Evolutionary conservation across 2,797 vertebrate genomes (phyloP).

Genomic region (Pelodytes ibericus): DNA sequence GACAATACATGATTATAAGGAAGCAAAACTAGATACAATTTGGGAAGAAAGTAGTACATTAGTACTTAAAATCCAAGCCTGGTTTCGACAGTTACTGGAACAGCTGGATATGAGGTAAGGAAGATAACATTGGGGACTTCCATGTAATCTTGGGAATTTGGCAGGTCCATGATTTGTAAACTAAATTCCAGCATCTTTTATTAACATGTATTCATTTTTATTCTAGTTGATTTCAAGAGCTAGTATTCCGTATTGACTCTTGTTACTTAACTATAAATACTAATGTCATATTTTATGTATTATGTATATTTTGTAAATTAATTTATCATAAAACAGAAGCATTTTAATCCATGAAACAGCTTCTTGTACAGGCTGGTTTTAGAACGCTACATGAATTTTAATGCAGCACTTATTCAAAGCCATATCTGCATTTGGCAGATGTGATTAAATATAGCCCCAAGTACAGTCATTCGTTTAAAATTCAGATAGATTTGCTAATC

Average conservation of each 20-base stretch:
- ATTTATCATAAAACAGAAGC: not conserved
- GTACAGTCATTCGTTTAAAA: not conserved
- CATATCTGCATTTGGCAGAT: slow-evolving; percentile 10
- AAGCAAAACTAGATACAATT: no score
- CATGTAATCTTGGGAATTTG: no score
- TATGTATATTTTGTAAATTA: not conserved
- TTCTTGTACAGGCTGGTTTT: not conserved
- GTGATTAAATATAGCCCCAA: slow-evolving; percentile 11
- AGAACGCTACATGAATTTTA: not conserved
- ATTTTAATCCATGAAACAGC: slow-evolving; percentile 15
- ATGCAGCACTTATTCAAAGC: slow-evolving; percentile 1
- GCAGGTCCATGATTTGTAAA: no score
- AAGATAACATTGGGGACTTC: no score
- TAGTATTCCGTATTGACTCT: no score
- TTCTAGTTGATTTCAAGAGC: not conserved
- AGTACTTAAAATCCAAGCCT: no score
- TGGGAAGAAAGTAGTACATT: no score
- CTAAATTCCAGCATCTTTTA: not conserved
- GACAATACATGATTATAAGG: no score
- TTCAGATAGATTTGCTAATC: slow-evolving; percentile 10
- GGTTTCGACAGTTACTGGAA: no score
- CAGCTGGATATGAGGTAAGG: no score
- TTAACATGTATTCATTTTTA: not conserved
- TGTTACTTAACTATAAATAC: not conserved
- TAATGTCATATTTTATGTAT: not conserved